Evolutionary conservation across 1,140 invertebrate species (phyloP).

Genomic region (Myzus persicae): DNA sequence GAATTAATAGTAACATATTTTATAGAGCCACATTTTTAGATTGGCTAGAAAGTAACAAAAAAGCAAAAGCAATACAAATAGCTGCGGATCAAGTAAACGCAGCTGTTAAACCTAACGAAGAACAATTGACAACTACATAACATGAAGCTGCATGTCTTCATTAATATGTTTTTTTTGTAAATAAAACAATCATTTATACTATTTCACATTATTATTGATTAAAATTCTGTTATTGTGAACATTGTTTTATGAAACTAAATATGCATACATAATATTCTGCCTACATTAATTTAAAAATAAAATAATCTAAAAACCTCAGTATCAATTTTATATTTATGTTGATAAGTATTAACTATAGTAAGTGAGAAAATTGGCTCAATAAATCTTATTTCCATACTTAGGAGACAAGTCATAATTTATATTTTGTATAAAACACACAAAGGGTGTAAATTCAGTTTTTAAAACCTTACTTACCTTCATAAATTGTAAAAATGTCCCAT

Average conservation of each 20-base stretch:
- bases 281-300: neutral
- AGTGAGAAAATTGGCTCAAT: neutral
- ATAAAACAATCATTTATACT: neutral
- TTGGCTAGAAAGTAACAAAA: constrained; percentile 21
- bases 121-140: neutral
- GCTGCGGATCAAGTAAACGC: neutral
- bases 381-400: neutral
- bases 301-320: neutral
- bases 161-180: neutral
- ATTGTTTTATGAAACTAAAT: neutral
- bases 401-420: neutral
- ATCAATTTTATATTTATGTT: neutral
- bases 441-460: neutral
- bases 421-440: neutral
- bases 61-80: neutral
- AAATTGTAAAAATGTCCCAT: neutral
- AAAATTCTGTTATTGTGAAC: neutral
- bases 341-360: neutral
- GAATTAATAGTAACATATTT: neutral
- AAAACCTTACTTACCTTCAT: no score
- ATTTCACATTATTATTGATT: neutral
- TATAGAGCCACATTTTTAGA: constrained; percentile 30
- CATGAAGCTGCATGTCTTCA: neutral
- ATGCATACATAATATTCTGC: neutral
- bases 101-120: neutral